Percentiles rank a stretch among this genome's conserved stretches.
Evolutionary conservation across 2,113 vertebrate species (phyloP).

Genomic region (Osmerus mordax): DNA sequence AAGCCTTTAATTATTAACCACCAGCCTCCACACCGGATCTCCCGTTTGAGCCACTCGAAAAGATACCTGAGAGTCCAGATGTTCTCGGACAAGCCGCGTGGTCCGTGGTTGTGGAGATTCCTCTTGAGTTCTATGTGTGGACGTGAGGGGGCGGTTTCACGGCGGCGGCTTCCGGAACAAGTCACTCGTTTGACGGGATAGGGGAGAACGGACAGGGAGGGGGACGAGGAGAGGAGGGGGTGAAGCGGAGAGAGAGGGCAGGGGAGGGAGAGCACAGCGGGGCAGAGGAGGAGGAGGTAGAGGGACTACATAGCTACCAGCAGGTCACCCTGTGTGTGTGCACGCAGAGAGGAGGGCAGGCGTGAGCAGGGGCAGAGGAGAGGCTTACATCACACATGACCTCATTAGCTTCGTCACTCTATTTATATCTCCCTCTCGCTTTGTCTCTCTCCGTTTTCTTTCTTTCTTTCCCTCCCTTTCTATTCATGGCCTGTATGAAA

Average conservation of each 20-base stretch:
- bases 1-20: too few relatives aligned
- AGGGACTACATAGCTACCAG: constrained; percentile 15
- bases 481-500: constrained; percentile 18
- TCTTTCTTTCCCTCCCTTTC: not conserved
- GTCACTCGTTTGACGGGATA: not conserved
- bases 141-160: not conserved
- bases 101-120: too few relatives aligned
- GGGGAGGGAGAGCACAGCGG: not conserved
- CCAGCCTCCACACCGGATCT: too few relatives aligned
- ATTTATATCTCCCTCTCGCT: constrained; percentile 63
- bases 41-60: too few relatives aligned
- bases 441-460: constrained; percentile 42
- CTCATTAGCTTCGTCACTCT: constrained; percentile 62
- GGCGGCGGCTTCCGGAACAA: too few relatives aligned
- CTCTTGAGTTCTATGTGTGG: not conserved
- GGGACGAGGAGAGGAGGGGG: not conserved
- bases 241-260: not conserved
- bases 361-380: constrained; percentile 22
- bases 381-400: constrained; percentile 67
- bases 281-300: not conserved
- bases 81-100: too few relatives aligned
- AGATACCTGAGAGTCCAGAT: too few relatives aligned
- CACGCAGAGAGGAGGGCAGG: not conserved
- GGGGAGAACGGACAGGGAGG: not conserved
- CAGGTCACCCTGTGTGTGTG: constrained; percentile 4